Conservation (phyloP, 1,140 invertebrate species). For the Mya arenaria region DNA sequence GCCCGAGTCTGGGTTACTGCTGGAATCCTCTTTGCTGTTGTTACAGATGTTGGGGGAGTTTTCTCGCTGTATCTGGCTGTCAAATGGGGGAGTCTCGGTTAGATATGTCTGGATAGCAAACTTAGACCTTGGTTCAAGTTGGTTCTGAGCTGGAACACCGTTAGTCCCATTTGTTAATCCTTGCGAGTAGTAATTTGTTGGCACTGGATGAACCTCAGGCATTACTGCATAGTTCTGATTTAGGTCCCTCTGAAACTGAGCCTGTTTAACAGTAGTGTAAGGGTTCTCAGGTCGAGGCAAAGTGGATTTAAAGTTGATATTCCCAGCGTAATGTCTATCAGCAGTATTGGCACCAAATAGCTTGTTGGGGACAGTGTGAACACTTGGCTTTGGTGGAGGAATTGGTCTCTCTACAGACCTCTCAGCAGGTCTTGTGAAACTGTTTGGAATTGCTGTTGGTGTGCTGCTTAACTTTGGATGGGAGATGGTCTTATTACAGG, state of each 20-base stretch:
- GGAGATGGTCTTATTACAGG: background rate
- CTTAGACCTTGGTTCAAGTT: slow-evolving; percentile 38
- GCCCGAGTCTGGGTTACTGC: slow-evolving; percentile 79
- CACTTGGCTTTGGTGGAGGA: slow-evolving; percentile 36
- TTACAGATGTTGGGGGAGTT: slow-evolving; percentile 54
- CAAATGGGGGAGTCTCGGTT: slow-evolving; percentile 37
- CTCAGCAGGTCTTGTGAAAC: background rate
- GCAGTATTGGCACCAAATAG: slow-evolving; percentile 31
- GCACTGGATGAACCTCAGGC: slow-evolving; percentile 3
- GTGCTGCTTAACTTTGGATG: slow-evolving; percentile 18
- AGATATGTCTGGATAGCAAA: slow-evolving; percentile 52
- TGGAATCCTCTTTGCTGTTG: slow-evolving; percentile 71
- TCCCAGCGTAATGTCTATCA: slow-evolving; percentile 19
- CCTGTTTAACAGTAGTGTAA: slow-evolving; percentile 40
- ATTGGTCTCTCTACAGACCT: background rate
- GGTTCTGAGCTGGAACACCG: background rate
- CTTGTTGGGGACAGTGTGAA: slow-evolving; percentile 54
- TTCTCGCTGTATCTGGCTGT: slow-evolving; percentile 33
- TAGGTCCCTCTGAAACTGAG: background rate
- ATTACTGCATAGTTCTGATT: slow-evolving; percentile 10
- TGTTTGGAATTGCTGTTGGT: background rate
- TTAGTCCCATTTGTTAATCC: background rate
- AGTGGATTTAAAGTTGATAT: background rate
- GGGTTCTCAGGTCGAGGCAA: background rate
- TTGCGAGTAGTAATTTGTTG: background rate